Base-by-base conservation (phyloP, 2,888 invertebrate genomes). In the Eucera pruinosa region DNA sequence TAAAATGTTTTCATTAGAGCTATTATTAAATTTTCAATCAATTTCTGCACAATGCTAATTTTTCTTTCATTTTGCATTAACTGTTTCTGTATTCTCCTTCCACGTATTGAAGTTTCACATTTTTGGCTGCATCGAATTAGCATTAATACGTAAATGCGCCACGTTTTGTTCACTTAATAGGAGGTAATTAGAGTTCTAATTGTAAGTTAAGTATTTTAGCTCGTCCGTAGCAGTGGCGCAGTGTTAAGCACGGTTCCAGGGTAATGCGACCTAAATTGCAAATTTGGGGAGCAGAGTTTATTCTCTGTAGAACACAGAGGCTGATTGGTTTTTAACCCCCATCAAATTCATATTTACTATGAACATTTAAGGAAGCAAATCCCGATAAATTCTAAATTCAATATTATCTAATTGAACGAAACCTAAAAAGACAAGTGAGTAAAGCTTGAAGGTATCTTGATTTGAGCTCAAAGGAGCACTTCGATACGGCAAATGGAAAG, bases 141-240 rank as follows among this genome's bases (percentile, higher is more conserved):
- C 57, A 68, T 57, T 71, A 52, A 45, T 50, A 50, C 50, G 13
- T 11, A 43, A 36, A 43, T 27, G 50, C 15, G 30, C 25, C 43
- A 11, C 50, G 68, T 47, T 67, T 43, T 25, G 48, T 50, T 43
- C 58, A 52, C 50, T 39, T 50, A 67, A 67, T 58, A 50, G 43
- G 33, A 13, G 50, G 67, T 33, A 71, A 61, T 68, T 68, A 50
- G 30, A 20, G 43, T 43, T 25, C 68, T 71, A 71, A 71, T 71
- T 71, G 68, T 27, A 58, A 67, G 48, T 71, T 71, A 71, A 71
- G 58, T 36, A 50, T 57, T 71, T 58, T 25, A 58, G 58, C 58
- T 43, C 50, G 41, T 23, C 57, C 13, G 50, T 43, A 25, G 25
- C 50, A 20, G 27, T 36, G 25, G 33, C 54, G 36, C 36, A 9